phyloP scores from a whole-genome alignment of 2,113 vertebrate genomes.

The Pachyramphus minor region DNA sequence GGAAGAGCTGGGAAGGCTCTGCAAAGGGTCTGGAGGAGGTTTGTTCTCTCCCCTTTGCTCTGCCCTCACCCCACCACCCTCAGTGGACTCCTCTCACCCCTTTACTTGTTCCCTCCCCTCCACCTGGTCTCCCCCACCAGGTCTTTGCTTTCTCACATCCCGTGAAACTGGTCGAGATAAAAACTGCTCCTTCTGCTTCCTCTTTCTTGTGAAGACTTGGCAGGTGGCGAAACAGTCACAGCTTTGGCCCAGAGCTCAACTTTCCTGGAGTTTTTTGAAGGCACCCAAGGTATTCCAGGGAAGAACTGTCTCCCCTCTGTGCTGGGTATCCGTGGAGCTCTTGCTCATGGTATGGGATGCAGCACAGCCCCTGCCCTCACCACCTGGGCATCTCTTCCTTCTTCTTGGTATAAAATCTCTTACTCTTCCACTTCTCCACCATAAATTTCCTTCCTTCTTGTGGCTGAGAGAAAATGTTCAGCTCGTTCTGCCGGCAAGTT shows the following conservation, averaged over 20 bases:
- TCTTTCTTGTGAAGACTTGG: not conserved
- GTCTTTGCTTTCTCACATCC: not conserved
- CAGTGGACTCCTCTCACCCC: not conserved
- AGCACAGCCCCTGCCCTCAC: not conserved
- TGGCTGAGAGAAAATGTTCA: not conserved
- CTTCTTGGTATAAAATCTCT: not conserved
- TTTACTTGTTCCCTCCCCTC: not conserved
- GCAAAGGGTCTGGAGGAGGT: not conserved
- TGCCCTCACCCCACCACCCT: not conserved
- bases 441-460: not conserved
- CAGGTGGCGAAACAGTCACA: not conserved
- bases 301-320: not conserved
- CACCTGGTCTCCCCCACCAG: not conserved
- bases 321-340: rapidly evolving
- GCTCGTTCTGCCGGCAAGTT: not conserved
- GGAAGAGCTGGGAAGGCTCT: not conserved
- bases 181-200: not conserved
- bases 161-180: not conserved
- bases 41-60: not conserved
- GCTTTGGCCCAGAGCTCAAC: not conserved
- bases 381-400: not conserved
- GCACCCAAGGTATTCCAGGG: rapidly evolving
- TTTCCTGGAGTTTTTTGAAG: not conserved
- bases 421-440: not conserved
- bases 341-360: not conserved